These are phyloP conservation scores for Chelonia mydas DNA, from an alignment of 2,797 vertebrate genomes.

Conservation along the genomic window DNA sequence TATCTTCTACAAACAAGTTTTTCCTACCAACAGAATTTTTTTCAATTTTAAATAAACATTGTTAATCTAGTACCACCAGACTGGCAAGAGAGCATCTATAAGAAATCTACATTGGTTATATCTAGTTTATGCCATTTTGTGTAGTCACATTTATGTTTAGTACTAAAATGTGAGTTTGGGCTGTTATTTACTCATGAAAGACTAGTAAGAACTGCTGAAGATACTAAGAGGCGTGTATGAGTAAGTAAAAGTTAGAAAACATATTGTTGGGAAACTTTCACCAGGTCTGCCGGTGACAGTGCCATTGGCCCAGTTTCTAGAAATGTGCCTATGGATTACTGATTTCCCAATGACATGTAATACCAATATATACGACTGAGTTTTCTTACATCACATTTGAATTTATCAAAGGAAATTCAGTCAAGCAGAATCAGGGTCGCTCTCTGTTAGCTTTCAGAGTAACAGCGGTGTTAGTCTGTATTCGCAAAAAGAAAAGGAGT, in stretches of 20 bases:
- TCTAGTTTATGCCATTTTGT: background rate
- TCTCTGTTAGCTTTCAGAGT: background rate
- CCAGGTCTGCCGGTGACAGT: background rate
- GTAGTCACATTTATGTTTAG: background rate
- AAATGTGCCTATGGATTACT: background rate
- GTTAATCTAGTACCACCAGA: background rate
- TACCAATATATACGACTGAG: background rate
- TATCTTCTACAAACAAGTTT: background rate
- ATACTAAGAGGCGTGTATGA: background rate
- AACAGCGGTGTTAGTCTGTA: no score
- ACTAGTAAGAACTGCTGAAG: background rate
- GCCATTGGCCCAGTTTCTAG: background rate
- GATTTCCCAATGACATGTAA: background rate
- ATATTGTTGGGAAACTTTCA: background rate
- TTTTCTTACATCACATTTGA: background rate
- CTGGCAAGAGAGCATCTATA: background rate
- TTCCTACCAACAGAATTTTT: background rate
- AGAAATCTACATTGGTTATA: background rate
- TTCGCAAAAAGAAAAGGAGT: no score
- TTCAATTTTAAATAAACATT: background rate
- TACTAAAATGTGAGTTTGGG: background rate
- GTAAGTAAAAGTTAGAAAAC: background rate
- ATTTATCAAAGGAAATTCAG: background rate
- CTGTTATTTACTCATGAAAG: background rate
- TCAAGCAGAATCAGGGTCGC: accelerated